phyloP scores from a whole-genome alignment of 2,113 vertebrate species.

The Neogale vison region DNA sequence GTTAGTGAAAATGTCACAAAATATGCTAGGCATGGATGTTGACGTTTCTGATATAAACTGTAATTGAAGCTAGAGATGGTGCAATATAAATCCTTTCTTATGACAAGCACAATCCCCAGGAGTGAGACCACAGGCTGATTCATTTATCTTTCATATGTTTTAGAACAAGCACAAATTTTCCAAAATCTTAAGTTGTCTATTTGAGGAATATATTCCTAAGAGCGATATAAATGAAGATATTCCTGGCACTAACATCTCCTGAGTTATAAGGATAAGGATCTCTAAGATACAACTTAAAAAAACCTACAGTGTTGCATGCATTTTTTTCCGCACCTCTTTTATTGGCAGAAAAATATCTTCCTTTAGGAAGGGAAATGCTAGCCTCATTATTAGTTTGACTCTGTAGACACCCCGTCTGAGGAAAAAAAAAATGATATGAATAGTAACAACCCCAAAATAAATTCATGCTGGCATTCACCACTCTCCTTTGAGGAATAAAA shows the following conservation, averaged over 20 bases:
- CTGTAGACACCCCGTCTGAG: not conserved
- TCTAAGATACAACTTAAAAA: not conserved
- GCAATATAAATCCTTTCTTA: slow-evolving; percentile 45
- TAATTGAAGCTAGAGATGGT: slow-evolving; percentile 18
- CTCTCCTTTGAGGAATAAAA: slow-evolving; percentile 2
- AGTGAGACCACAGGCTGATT: slow-evolving; percentile 25
- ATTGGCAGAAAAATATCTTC: not conserved
- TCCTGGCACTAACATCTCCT: not conserved
- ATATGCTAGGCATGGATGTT: not conserved
- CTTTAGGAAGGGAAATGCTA: not conserved
- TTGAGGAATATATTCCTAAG: not conserved
- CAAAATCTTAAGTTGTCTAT: slow-evolving; percentile 15
- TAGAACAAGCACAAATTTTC: slow-evolving; percentile 4
- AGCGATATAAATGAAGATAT: not conserved
- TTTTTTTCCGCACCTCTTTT: not conserved
- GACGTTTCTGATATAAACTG: slow-evolving; percentile 25
- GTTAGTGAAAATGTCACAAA: slow-evolving; percentile 38
- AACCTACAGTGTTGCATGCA: not conserved
- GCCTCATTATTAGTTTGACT: not conserved
- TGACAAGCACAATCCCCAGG: slow-evolving; percentile 8
- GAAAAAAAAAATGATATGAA: not conserved
- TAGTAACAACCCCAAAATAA: not conserved
- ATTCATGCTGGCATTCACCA: not conserved
- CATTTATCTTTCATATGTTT: slow-evolving; percentile 5
- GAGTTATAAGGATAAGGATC: not conserved